Base-by-base conservation (phyloP, 2,113 vertebrate species). In the Pseudorasbora parva region DNA sequence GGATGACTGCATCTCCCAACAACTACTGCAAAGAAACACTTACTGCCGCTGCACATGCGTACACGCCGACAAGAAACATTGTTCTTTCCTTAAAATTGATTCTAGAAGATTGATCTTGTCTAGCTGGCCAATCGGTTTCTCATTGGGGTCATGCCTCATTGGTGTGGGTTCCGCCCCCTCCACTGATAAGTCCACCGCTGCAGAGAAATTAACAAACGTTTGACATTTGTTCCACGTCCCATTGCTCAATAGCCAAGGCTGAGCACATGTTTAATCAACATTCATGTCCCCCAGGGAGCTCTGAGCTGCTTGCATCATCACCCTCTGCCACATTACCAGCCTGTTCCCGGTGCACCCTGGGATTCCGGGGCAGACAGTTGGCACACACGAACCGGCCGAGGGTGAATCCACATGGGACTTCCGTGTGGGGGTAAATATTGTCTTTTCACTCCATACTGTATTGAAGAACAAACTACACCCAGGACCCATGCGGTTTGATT, bases 241-340 rank as follows among this genome's bases (percentile, higher is more conserved):
- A 89, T 89, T 89, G 88, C 87, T 92, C 89, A 91, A 85, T 89
- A 91, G 88, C 88, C 86, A 87, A 90, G 88, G 90, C 88, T 90
- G 89, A 91, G 88, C 89, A 91, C 90, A 92, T 91, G 91, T 90
- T 91, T 92, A 91, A 92, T 92, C 89, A 92, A 91, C 88, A 91
- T 91, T 90, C 87, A 91, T 90, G 87, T 87, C 84, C 92, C 84
- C 87, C 2, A 85, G 89, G 90, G 91, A 91, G 8, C 6, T 27
- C 73, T 57, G 54, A 85, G 76, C 79, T 77, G 82, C 81, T 84
- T 85, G 87, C 90, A 86, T 87, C 85, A 86, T 88, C 88, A 87
- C 80, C 90, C 76, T 12, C n/a, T 84, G 72, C 88, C 85, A 89
- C 79, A 80, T 59, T 81, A 80, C n/a, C 76, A 84, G 66, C 66